Conservation (phyloP, 2,113 vertebrate genomes). For the Antigone vipio region DNA sequence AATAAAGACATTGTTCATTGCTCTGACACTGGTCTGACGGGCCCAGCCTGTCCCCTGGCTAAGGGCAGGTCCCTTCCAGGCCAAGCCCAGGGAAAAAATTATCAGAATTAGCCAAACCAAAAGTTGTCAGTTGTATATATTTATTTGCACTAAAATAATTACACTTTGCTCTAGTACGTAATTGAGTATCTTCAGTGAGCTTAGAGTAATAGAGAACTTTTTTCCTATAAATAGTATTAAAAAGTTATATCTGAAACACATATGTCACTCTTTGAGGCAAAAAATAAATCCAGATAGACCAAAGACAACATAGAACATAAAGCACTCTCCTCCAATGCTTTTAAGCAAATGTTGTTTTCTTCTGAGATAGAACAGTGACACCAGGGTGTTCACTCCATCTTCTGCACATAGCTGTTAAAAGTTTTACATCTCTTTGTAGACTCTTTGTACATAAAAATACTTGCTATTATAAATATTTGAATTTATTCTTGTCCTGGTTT, state of each 20-base stretch:
- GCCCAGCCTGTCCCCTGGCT: conserved; percentile 43
- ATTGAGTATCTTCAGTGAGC: background rate
- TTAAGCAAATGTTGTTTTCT: background rate
- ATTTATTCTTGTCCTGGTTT: background rate
- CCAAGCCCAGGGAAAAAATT: conserved; percentile 1
- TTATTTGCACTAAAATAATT: background rate
- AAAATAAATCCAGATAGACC: background rate
- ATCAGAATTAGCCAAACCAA: conserved; percentile 32
- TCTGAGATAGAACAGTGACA: background rate
- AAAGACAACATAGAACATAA: background rate
- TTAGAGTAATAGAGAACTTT: background rate
- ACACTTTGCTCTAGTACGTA: background rate
- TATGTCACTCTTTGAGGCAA: background rate
- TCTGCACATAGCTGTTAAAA: background rate
- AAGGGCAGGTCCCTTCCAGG: conserved; percentile 34
- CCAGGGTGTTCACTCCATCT: background rate
- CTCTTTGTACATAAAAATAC: background rate
- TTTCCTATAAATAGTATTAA: background rate
- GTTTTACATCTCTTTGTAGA: background rate
- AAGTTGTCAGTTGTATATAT: background rate
- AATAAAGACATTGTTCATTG: conserved; percentile 6
- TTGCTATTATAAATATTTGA: background rate
- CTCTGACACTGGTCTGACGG: background rate
- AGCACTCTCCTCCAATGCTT: background rate
- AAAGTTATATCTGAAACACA: background rate